phyloP scores from a whole-genome alignment of 2,888 invertebrate species.

The Pterobdella sp. region DNA sequence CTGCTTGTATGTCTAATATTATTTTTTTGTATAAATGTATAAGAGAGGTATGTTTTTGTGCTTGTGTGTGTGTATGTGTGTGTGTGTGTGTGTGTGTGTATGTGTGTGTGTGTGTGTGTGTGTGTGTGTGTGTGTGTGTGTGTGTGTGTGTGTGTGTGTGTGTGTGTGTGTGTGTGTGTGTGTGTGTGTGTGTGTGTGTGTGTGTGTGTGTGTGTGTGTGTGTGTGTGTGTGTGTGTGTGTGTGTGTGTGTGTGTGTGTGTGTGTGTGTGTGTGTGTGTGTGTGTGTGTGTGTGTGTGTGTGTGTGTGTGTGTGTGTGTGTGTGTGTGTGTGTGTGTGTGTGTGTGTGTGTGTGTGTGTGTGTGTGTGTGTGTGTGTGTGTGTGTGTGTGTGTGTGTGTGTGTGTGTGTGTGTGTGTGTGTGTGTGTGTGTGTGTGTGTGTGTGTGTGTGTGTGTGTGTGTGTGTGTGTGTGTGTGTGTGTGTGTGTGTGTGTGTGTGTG shows the following conservation, averaged over 20 bases:
- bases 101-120: constrained; percentile 22
- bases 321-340: constrained; percentile 16
- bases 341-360: constrained; percentile 16
- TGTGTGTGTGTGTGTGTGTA: constrained; percentile 22
- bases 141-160: constrained; percentile 22
- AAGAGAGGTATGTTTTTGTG: constrained; percentile 7
- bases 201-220: constrained; percentile 29
- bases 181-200: constrained; percentile 20
- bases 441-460: constrained; percentile 24
- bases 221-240: constrained; percentile 29
- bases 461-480: constrained; percentile 24
- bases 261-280: constrained; percentile 18
- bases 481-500: constrained; percentile 28
- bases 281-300: constrained; percentile 11
- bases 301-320: constrained; percentile 14
- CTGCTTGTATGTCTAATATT: not conserved
- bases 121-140: constrained; percentile 22
- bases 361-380: constrained; percentile 16
- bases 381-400: constrained; percentile 15
- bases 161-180: constrained; percentile 19
- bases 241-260: constrained; percentile 26
- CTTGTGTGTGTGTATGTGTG: constrained; percentile 27
- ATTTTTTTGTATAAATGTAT: not conserved
- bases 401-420: constrained; percentile 27
- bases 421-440: constrained; percentile 21